Evolutionary conservation across 2,113 vertebrate species (phyloP), one percentile per base, ranked within the genome.

Genomic region (Hemiprocne comata): DNA sequence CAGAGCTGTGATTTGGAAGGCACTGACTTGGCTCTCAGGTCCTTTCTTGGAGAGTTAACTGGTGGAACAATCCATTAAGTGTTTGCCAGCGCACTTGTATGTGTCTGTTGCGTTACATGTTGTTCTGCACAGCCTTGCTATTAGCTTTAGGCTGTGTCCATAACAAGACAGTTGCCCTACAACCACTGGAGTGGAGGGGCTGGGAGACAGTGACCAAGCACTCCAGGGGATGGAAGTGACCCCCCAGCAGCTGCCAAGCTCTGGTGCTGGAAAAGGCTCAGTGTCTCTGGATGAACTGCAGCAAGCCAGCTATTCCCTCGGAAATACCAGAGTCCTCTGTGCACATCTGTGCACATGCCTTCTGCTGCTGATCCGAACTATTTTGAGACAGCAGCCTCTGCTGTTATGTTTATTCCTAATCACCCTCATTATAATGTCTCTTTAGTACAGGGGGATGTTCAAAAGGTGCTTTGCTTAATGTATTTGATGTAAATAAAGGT

Each of bases 1-100:
- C 48, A 92, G 87, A 82, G 40, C 76, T 92, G 53, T 65, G 79
- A 88, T 95, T 89, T 90, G 90, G 66, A 79, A 77, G 75, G 75
- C 87, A 81, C 13, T n/a, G 51, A 75, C 29, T 65, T 94, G 92
- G 73, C 88, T 92, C 62, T 48, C 5, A 14, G 6, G 53, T 90
- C 69, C 69, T 60, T 92, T 94, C 73, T 58, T 73, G 86, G 85
- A 66, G 54, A 76, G 40, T 70, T 75, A 76, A 79, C n/a, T 66
- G 21, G 12, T 91, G 75, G 46, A 94, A 91, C 42, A 90, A 84
- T 78, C 85, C 36, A 34, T 76, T 65, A 75, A 53, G 36, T 66
- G 28, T 92, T 93, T 73, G 36, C n/a, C 50, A 33, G 80, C 33
- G 44, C 10, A 18, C 42, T 89, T 38, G 25, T 12, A 33, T 14